These are phyloP conservation scores for Pachyuromys duprasi DNA, from an alignment of 2,797 vertebrate genomes.

Conservation along the genomic window DNA sequence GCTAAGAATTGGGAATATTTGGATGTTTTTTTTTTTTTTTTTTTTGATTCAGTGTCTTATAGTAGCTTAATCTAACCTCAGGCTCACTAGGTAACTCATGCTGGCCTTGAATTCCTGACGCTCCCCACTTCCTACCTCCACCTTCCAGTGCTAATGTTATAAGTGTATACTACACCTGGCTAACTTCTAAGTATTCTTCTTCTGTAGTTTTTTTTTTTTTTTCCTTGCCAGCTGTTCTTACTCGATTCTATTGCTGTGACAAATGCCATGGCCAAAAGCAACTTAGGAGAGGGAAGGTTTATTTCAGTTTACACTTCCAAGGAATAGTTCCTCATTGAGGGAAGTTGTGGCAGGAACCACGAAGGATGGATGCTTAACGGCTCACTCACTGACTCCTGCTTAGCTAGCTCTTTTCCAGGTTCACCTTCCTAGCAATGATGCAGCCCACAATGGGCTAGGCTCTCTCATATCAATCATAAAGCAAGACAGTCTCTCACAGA, in stretches of 20 bases:
- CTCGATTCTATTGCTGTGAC: not conserved
- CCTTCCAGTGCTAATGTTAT: not conserved
- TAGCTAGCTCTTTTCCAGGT: not conserved
- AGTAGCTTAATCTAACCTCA: not conserved
- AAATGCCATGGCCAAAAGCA: not conserved
- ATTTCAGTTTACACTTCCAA: not conserved
- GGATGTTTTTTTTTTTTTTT: slow-evolving; percentile 4
- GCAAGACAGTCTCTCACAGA: not conserved
- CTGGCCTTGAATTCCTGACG: not conserved
- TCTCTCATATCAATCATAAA: not conserved
- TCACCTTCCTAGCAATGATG: not conserved
- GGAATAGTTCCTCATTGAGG: not conserved
- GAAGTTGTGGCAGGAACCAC: not conserved
- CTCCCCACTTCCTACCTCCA: not conserved
- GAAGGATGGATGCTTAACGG: not conserved
- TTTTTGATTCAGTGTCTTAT: not conserved
- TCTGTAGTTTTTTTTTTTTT: slow-evolving; percentile 35
- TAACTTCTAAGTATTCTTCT: slow-evolving; percentile 6
- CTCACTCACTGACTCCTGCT: not conserved
- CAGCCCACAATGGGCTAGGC: not conserved
- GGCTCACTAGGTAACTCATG: not conserved
- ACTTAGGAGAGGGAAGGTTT: not conserved
- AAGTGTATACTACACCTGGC: not conserved
- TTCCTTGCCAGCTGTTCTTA: not conserved
- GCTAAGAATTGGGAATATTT: slow-evolving; percentile 29